Evolutionary conservation across 2,113 vertebrate species (phyloP).

Genomic region (Chionodraco myersi): DNA sequence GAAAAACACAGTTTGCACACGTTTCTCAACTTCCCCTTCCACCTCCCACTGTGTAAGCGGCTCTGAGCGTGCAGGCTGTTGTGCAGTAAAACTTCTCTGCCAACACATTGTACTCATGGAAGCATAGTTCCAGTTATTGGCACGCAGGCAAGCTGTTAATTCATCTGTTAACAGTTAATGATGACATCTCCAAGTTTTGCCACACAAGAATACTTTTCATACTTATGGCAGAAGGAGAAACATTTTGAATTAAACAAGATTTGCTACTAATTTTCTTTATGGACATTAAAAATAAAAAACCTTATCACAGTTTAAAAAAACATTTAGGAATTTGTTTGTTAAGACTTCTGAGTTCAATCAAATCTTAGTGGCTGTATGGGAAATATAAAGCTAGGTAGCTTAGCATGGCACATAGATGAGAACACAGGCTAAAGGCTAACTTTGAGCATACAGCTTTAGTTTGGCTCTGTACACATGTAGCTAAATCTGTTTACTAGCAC

Average conservation of each 20-base stretch:
- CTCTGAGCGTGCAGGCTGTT: slow-evolving; percentile 18
- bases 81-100: slow-evolving; percentile 40
- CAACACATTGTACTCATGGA: slow-evolving; percentile 36
- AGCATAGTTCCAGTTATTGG: slow-evolving; percentile 40
- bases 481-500: not conserved
- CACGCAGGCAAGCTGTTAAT: slow-evolving; percentile 29
- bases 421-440: not conserved
- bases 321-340: not conserved
- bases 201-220: slow-evolving; percentile 12
- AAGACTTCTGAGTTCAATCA: not conserved
- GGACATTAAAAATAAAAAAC: not conserved
- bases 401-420: slow-evolving; percentile 1
- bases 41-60: slow-evolving; percentile 27
- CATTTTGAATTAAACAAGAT: not conserved
- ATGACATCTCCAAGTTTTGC: slow-evolving; percentile 32
- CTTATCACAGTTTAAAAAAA: not conserved
- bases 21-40: slow-evolving; percentile 6
- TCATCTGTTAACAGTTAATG: slow-evolving; percentile 37
- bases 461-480: slow-evolving; percentile 9
- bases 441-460: no score
- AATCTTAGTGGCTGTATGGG: not conserved
- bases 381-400: slow-evolving; percentile 2
- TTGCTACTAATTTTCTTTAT: not conserved
- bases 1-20: slow-evolving; percentile 24
- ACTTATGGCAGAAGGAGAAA: not conserved